Base-by-base conservation (phyloP, 2,113 vertebrate genomes). In the Neomonachus schauinslandi region DNA sequence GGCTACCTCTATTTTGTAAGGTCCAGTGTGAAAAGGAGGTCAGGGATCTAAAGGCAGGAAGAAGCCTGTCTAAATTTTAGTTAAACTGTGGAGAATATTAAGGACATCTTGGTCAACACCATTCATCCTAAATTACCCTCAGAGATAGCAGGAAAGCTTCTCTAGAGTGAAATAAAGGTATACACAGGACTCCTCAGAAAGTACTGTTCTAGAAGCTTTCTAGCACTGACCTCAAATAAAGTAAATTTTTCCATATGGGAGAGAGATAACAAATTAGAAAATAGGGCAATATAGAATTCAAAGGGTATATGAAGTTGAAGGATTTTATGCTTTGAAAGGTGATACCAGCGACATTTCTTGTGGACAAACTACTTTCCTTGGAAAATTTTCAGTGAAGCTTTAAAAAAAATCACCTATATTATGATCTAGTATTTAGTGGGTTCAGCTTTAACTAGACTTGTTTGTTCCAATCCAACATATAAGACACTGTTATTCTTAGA, bases 311-410 rank as follows among this genome's bases (percentile, higher is more conserved):
- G 42, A 91, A 93, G 8, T 13, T 36, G 19, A 55, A 65, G 9
- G 2, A 72, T 28, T 63, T 87, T 84, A 21, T n/a, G 8, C 13
- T 89, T 95, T 91, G 31, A 79, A 95, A 94, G 33, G 12, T 19
- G 11, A 74, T 81, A 76, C 8, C 14, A 80, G 15, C 81, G 11
- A 1, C 42, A 69, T 93, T 71, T 81, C n/a, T 81, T 76, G 51
- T 31, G 22, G 11, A 67, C 11, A 82, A 83, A 79, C 24, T 39
- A 28, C 0, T 72, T 13, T 0, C 16, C 28, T 46, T 77, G 9
- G 12, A 91, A 81, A 76, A 36, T 71, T 72, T 77, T 2, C 19
- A 69, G 0, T 81, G 15, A 82, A 96, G 16, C 19, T 80, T 71
- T 89, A 67, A 92, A 18, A 69, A 77, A 80, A 63, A 22, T 72